phyloP scores from a whole-genome alignment of 2,888 invertebrate genomes.

The Brachyptera risi region DNA sequence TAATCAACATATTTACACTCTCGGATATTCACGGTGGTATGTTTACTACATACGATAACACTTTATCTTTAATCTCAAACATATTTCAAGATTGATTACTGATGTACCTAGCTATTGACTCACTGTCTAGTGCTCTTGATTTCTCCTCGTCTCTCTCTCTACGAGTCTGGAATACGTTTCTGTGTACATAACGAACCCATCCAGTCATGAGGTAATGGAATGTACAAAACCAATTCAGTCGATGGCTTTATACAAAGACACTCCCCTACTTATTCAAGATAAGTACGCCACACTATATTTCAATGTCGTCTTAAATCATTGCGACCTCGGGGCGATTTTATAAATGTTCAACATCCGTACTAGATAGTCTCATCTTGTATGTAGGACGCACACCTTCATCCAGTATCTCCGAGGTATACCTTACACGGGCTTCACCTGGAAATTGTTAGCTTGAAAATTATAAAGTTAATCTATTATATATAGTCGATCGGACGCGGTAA shows the following conservation, averaged over 20 bases:
- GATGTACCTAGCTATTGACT: no score
- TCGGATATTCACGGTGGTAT: no score
- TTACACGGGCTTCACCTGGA: not conserved
- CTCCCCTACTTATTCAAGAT: conserved; percentile 19
- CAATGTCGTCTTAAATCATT: conserved; percentile 20
- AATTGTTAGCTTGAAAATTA: not conserved
- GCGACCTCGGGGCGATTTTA: conserved; percentile 17
- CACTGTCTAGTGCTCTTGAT: no score
- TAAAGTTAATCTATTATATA: no score
- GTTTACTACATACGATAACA: no score
- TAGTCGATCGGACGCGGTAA: no score
- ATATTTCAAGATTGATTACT: no score
- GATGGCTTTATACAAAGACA: conserved; percentile 17
- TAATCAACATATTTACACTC: no score
- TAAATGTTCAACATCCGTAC: conserved; percentile 15
- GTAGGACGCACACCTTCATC: not conserved
- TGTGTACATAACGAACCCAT: no score
- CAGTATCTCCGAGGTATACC: not conserved
- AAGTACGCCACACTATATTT: conserved; percentile 19
- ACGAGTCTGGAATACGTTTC: no score
- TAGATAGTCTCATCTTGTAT: conserved; percentile 15
- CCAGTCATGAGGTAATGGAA: conserved; percentile 7
- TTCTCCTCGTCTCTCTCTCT: no score
- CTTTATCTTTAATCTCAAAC: no score
- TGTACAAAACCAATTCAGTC: conserved; percentile 3